These are phyloP conservation scores for Parauchenoglanis punctatus DNA, from an alignment of 2,797 vertebrate genomes.

Conservation along the genomic window DNA sequence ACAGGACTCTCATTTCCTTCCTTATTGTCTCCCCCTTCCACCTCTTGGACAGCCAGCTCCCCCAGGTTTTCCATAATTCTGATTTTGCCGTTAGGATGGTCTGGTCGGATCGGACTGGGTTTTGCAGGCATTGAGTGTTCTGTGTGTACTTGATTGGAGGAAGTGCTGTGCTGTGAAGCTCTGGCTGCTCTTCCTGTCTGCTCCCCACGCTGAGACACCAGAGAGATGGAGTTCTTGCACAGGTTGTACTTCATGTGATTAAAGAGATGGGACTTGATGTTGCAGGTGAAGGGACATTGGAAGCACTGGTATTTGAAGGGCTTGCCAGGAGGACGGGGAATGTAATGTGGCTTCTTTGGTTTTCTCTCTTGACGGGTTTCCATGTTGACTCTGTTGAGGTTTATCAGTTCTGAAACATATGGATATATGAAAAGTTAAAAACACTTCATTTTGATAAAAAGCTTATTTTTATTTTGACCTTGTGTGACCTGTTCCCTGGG, in stretches of 20 bases:
- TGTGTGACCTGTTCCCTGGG: constrained; percentile 9
- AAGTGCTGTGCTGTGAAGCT: constrained; percentile 66
- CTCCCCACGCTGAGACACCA: constrained; percentile 86
- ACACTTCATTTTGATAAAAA: not conserved
- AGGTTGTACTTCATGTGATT: constrained; percentile 99
- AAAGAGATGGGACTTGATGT: constrained; percentile 97
- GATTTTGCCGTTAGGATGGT: not conserved
- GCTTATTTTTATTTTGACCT: not conserved
- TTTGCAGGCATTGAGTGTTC: constrained; percentile 16
- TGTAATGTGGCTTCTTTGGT: constrained; percentile 97
- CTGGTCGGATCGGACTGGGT: not conserved
- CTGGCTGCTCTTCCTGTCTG: constrained; percentile 64
- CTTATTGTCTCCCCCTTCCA: constrained; percentile 71
- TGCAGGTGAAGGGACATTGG: constrained; percentile 98
- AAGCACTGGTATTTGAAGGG: constrained; percentile 99
- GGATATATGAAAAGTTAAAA: not conserved
- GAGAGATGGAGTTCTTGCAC: constrained; percentile 95
- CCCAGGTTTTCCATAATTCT: constrained; percentile 30
- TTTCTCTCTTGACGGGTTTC: constrained; percentile 88
- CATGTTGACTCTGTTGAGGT: constrained; percentile 69
- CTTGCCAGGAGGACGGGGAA: constrained; percentile 94
- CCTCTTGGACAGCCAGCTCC: constrained; percentile 52
- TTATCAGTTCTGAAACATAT: constrained; percentile 46
- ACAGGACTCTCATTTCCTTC: constrained; percentile 65
- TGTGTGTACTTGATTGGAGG: constrained; percentile 33